Base-by-base conservation (phyloP, 2,888 invertebrate genomes). In the Sialis fuliginosa region DNA sequence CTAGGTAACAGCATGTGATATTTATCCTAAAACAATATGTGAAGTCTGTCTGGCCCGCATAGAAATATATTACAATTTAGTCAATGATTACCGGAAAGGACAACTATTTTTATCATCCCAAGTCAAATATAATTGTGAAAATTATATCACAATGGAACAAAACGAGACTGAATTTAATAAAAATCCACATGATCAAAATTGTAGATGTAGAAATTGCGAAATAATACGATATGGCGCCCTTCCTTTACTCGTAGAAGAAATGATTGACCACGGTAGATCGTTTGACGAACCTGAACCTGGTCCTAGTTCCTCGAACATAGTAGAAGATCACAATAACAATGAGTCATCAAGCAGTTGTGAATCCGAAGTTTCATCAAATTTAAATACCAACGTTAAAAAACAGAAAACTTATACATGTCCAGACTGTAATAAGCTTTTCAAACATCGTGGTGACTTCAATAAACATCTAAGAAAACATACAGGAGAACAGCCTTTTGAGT, bases 381-480 rank as follows among this genome's bases (percentile, higher is more conserved):
- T 22, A 22, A 22, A 22, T 4, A 22, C 22, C 22, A 22, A 4
- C 4, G 22, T 22, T 22, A 22, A 22, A 22, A 22, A 22, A 22
- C 22, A 22, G 22, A 56, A 56, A 52, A 47, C 49, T 6, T 52
- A 62, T 51, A 53, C 51, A 6, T 64, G 64, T 48, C 49, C 52
- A 7, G 56, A 59, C 47, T 64, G 64, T 52, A 53, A 53, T 7
- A 64, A 64, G 54, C 53, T 44, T 6, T 64, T 64, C 49, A 56
- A 54, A 2, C 64, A 64, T 52, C 58, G 59, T 48, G 64, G 64
- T 2, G 64, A 65, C 52, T 57, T 58, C 46, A 64, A 62, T 47
- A 65, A 65, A 53, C 64, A 65, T 49, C 45, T 60, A 22, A 51
- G 64, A 33, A 63, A 54, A 44, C 64, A 65, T 48, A 64, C 63